Base-by-base conservation (phyloP, 2,113 vertebrate species). In the Rhizomys pruinosus region DNA sequence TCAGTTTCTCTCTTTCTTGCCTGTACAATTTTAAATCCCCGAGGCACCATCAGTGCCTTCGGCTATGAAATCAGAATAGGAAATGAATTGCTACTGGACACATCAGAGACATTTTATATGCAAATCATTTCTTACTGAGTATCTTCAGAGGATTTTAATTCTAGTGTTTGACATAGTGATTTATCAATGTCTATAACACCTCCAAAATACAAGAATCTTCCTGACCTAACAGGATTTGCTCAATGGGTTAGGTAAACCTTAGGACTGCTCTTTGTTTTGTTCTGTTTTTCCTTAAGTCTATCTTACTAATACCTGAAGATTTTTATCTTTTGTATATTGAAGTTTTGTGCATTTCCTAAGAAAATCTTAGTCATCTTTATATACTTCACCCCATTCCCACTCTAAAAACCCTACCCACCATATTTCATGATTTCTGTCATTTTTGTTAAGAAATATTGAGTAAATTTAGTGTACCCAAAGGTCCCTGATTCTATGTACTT, bases 41-140 rank as follows among this genome's bases (percentile, higher is more conserved):
- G 66, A 94, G 93, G 73, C 57, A 71, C 84, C n/a, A 47, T 85
- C 80, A 90, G 47, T 82, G 93, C 96, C 96, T 94, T 57, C 92
- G 94, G 90, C 94, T 90, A 42, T 93, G 74, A 92, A 95, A 90
- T 91, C 44, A 9, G 85, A 96, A 96, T 93, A 79, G 90, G 94
- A 96, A 92, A 96, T 93, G 27, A 97, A 64, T 90, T 94, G 68
- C 81, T 95, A 27, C 64, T 90, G 93, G 93, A 94, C 68, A 95
- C 88, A 94, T 91, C 72, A 96, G 79, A 89, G 84, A 52, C 63
- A 90, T 95, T 96, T 96, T 95, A 95, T 93, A 95, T 92, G 89
- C 87, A 94, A 96, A 89, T 95, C 39, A 94, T 92, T 95, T 90
- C 34, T 74, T 76, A 12, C 77, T 66, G 63, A 66, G 13, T 94